Percentiles rank a stretch among this genome's conserved stretches.
Conservation (phyloP, 2,888 invertebrate species). For the Lithodes maja region DNA sequence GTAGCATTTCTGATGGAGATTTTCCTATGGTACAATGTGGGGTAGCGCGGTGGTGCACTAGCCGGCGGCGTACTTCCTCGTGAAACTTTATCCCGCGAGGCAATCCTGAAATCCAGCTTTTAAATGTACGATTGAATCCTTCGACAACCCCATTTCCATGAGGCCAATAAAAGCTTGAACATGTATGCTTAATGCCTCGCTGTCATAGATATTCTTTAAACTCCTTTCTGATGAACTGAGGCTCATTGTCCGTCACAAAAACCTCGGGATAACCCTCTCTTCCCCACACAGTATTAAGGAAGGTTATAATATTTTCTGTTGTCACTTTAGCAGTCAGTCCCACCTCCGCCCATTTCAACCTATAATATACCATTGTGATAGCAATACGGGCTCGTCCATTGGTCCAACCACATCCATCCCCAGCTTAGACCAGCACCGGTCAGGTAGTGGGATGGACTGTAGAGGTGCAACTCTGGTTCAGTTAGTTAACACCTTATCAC, state of each 20-base stretch:
- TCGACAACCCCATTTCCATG: conserved; percentile 1
- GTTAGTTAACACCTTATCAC: not conserved
- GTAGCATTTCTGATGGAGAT: not conserved
- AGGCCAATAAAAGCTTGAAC: not conserved
- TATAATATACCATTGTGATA: not conserved
- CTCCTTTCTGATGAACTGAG: conserved; percentile 7
- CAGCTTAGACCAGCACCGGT: conserved; percentile 2
- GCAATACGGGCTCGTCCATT: not conserved
- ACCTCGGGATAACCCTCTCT: conserved; percentile 16
- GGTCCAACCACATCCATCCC: conserved; percentile 14
- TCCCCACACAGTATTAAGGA: conserved; percentile 4
- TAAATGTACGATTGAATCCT: not conserved
- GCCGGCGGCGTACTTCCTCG: not conserved
- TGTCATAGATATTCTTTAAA: not conserved
- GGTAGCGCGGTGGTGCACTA: not conserved
- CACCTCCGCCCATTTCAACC: conserved; percentile 11
- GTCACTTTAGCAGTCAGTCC: not conserved
- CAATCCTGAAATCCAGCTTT: not conserved
- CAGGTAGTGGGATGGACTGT: not conserved
- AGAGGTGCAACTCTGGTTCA: not conserved
- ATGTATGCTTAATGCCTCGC: not conserved
- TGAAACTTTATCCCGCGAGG: not conserved
- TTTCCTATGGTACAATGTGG: not conserved
- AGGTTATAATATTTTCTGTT: not conserved
- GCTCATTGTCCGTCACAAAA: not conserved